A percentile compares a stretch with the other conserved stretches of the same genome.
phyloP scores from a whole-genome alignment of 2,888 invertebrate species.

The Zaprionus lineosus region DNA sequence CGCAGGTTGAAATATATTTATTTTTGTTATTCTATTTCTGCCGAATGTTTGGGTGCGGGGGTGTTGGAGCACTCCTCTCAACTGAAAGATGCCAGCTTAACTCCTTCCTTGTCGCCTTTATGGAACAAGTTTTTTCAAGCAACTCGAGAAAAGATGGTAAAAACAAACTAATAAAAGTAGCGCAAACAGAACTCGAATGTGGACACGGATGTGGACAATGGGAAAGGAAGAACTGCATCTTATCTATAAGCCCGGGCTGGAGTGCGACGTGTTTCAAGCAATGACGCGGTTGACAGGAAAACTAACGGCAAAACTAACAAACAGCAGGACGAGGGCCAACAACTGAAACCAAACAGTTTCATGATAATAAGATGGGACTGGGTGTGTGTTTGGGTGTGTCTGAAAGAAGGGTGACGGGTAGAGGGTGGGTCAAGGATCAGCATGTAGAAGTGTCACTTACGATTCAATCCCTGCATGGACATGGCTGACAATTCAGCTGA shows the following conservation, averaged over 20 bases:
- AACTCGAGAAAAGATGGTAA: constrained; percentile 32
- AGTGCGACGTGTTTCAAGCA: constrained; percentile 14
- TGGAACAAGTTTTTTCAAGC: constrained; percentile 46
- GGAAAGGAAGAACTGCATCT: not conserved
- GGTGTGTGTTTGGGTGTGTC: not conserved
- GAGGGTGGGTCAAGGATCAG: constrained; percentile 35
- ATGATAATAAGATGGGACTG: constrained; percentile 28
- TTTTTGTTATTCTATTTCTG: constrained; percentile 32
- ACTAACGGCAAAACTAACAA: constrained; percentile 56
- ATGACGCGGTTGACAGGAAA: constrained; percentile 46
- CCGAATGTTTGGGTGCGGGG: constrained; percentile 8
- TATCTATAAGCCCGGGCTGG: not conserved
- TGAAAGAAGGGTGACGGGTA: not conserved
- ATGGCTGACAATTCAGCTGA: constrained; percentile 70
- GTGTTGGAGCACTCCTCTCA: no score
- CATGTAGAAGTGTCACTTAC: constrained; percentile 74
- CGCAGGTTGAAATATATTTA: constrained; percentile 50
- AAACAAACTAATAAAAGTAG: constrained; percentile 72
- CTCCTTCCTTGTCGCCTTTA: constrained; percentile 47
- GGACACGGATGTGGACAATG: constrained; percentile 22
- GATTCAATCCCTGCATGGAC: constrained; percentile 81
- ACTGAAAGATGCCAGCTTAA: constrained; percentile 25
- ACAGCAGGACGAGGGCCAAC: constrained; percentile 26
- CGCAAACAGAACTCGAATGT: constrained; percentile 26
- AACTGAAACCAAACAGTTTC: constrained; percentile 17